A percentile compares a stretch with the other conserved stretches of the same genome.
These are phyloP conservation scores for Pongo pygmaeus DNA, from an alignment of 2,113 vertebrate genomes.

Conservation along the genomic window DNA sequence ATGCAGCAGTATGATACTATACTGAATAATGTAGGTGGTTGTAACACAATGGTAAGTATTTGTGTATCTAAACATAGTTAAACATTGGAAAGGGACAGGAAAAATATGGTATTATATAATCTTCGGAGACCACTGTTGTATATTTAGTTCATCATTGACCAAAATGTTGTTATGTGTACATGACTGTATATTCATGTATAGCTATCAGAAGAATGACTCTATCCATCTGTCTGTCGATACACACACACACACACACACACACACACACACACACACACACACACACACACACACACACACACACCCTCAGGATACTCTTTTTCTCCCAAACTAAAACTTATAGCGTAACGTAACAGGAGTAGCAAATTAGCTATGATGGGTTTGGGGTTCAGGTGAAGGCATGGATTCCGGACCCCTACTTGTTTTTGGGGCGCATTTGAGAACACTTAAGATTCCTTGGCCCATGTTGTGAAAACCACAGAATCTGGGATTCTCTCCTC, in stretches of 20 bases:
- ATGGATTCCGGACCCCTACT: background rate
- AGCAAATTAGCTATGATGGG: background rate
- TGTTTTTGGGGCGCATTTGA: background rate
- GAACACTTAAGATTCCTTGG: background rate
- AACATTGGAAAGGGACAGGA: background rate
- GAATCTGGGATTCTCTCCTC: background rate
- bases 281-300: too few relatives aligned
- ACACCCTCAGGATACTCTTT: too few relatives aligned
- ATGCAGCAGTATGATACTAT: background rate
- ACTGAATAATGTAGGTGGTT: background rate
- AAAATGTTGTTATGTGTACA: background rate
- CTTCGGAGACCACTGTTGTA: background rate
- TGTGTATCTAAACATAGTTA: background rate
- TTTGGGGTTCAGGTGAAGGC: rapidly evolving
- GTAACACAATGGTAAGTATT: background rate
- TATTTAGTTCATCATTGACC: background rate
- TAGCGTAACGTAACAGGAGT: background rate
- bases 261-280: too few relatives aligned
- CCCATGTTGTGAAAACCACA: background rate
- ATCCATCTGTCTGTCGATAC: background rate
- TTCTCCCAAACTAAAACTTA: background rate
- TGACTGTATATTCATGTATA: background rate
- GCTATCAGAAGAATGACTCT: background rate
- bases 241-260: too few relatives aligned
- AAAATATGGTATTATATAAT: background rate